A percentile compares a stretch with the other conserved stretches of the same genome.
phyloP scores from a whole-genome alignment of 2,888 invertebrate species.

The Cepaea hortensis region DNA sequence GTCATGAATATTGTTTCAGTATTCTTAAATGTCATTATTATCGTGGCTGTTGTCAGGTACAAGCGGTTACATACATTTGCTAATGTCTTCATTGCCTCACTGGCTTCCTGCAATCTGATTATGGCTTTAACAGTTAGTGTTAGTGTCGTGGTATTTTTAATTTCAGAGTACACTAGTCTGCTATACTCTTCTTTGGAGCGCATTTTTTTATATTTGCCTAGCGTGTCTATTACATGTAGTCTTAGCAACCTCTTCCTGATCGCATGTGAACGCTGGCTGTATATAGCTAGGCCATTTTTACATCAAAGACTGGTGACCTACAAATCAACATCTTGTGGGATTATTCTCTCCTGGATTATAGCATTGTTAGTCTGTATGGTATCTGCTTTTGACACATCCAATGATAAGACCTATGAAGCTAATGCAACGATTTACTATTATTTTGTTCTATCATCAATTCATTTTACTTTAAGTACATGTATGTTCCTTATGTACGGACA shows the following conservation, averaged over 20 bases:
- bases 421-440: not conserved
- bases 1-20: not conserved
- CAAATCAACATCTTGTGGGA: not conserved
- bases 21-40: not conserved
- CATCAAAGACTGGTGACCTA: constrained; percentile 8
- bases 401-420: not conserved
- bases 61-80: not conserved
- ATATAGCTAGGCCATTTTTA: constrained; percentile 18
- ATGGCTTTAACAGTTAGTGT: not conserved
- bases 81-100: not conserved
- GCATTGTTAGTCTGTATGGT: not conserved
- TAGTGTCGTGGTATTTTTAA: not conserved
- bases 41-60: not conserved
- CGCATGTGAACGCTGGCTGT: constrained; percentile 10
- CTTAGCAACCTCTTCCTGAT: not conserved
- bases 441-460: not conserved
- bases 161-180: not conserved
- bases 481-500: not conserved
- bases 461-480: not conserved
- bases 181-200: not conserved
- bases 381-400: not conserved
- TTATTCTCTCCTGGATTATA: not conserved
- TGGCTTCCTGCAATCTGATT: not conserved
- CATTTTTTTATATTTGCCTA: not conserved
- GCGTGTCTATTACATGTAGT: not conserved